Conservation (phyloP, 2,113 vertebrate species). For the Lonchura striata region DNA sequence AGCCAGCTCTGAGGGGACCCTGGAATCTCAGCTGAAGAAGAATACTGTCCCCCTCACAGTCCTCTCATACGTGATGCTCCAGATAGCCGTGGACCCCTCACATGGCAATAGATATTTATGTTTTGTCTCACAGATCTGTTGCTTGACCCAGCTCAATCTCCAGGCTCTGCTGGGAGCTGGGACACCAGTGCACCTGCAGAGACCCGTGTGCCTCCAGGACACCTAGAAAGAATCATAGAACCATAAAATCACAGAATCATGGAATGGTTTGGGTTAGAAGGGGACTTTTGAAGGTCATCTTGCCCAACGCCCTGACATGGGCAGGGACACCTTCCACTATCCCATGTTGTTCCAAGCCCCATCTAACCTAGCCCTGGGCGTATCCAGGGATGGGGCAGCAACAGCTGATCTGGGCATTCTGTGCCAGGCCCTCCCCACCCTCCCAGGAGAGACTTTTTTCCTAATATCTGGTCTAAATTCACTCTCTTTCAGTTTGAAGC, state of each 20-base stretch:
- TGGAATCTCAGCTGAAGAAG: background rate
- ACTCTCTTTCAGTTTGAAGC: background rate
- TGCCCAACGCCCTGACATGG: accelerated
- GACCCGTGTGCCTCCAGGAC: background rate
- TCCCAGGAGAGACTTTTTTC: background rate
- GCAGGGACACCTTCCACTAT: accelerated
- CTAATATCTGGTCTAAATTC: background rate
- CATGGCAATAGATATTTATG: accelerated
- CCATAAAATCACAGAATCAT: background rate
- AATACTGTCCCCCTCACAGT: accelerated
- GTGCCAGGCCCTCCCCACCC: accelerated
- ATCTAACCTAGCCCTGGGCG: accelerated
- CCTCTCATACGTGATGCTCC: accelerated
- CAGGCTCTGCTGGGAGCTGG: background rate
- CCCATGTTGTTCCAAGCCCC: accelerated
- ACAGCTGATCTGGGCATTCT: accelerated
- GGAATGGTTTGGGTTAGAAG: background rate
- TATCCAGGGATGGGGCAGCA: background rate
- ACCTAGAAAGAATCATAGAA: background rate
- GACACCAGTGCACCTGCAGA: background rate
- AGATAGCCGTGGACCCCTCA: background rate
- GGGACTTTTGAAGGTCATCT: background rate
- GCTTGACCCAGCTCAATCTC: background rate
- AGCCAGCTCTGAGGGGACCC: accelerated
- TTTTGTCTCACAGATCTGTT: background rate